Evolutionary conservation across 2,113 vertebrate species (phyloP).

Genomic region (Gambusia holbrooki): DNA sequence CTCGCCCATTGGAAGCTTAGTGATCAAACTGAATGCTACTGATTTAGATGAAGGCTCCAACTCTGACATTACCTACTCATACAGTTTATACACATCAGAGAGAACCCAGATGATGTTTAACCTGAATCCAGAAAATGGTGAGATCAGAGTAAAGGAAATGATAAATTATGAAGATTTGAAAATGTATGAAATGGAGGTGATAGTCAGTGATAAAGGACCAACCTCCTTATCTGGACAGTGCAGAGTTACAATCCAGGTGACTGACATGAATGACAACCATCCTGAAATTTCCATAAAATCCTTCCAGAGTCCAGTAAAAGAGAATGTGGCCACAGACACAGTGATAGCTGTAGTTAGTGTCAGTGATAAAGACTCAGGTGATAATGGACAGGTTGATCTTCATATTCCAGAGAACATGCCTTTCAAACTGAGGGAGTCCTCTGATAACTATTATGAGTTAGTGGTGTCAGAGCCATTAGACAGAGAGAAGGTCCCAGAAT

Average conservation of each 20-base stretch:
- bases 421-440: constrained; percentile 72
- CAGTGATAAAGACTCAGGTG: constrained; percentile 74
- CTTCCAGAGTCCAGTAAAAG: constrained; percentile 74
- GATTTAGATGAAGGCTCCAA: constrained; percentile 76
- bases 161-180: constrained; percentile 81
- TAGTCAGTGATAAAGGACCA: constrained; percentile 72
- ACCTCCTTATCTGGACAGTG: constrained; percentile 70
- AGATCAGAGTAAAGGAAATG: constrained; percentile 75
- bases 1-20: constrained; percentile 64
- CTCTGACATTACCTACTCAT: constrained; percentile 73
- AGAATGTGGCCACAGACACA: constrained; percentile 54
- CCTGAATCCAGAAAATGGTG: constrained; percentile 77
- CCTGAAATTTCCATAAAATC: constrained; percentile 83
- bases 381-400: constrained; percentile 73
- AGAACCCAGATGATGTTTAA: constrained; percentile 72
- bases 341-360: constrained; percentile 78
- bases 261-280: constrained; percentile 80
- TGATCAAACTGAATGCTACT: constrained; percentile 64
- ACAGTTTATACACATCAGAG: constrained; percentile 76
- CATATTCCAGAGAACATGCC: constrained; percentile 63
- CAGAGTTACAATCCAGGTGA: constrained; percentile 70
- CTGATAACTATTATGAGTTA: constrained; percentile 72
- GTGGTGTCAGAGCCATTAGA: constrained; percentile 65
- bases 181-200: constrained; percentile 76
- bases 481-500: constrained; percentile 68